Evolutionary conservation across 1,140 invertebrate species (phyloP), one percentile per base, ranked within the genome.

Genomic region (Gonioctena quinquepunctata): DNA sequence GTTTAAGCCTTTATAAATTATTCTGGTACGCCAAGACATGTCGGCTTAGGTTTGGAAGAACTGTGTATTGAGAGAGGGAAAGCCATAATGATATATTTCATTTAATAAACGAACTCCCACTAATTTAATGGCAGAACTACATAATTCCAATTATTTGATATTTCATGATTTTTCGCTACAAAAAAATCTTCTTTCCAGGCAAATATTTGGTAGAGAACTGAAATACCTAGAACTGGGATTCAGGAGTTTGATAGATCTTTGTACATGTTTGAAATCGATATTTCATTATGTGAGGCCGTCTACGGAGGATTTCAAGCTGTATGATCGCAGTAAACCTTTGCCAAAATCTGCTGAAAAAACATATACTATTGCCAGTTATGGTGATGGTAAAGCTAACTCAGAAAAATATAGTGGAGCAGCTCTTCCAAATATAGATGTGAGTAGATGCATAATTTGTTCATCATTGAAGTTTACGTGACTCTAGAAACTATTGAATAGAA

Each of bases 301-400:
- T 8, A 5, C n/a, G 7, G 73, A 68, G 13, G 73, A 75, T 64
- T 75, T 68, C 60, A 71, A 68, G 26, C 49, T 75, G 21, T 75
- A 67, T 49, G 73, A 75, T 60, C 16, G 54, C 21, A 71, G 7
- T 26, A 71, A 72, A 64, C 70, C 70, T 7, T 66, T 71, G 22
- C 73, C 73, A 2, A 19, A 42, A 5, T 56, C 3, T 16, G 61
- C 54, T 8, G 62, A 69, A 68, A 66, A 68, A 28, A 48, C 16
- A 18, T 75, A 25, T 56, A 75, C 73, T n/a, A 69, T 72, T 13
- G 56, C 73, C 18, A 72, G 73, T 61, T 70, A 64, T 42, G 16
- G 48, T 27, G 23, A 60, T 16, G 57, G 7, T 25, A 1, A 8
- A 25, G 7, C 18, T 13, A 22, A 48, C 8, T 60, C 23, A 61